Evolutionary conservation across 2,888 invertebrate genomes (phyloP).

Genomic region (Pocota personata): DNA sequence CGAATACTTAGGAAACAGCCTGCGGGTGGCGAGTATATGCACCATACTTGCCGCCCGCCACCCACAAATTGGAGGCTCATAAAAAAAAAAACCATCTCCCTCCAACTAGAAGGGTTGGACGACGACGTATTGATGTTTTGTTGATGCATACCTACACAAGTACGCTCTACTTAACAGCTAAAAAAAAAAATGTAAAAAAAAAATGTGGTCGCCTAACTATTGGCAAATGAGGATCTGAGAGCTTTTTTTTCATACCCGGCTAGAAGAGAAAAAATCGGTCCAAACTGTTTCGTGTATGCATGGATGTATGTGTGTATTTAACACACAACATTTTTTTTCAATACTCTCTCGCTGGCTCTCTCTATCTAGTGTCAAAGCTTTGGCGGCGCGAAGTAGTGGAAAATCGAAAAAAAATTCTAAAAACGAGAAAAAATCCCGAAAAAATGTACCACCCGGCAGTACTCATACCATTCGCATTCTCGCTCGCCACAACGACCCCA

Average conservation of each 20-base stretch:
- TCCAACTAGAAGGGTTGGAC: constrained; percentile 70
- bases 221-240: constrained; percentile 74
- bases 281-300: constrained; percentile 43
- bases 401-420: constrained; percentile 61
- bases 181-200: constrained; percentile 45
- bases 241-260: constrained; percentile 67
- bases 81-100: constrained; percentile 7
- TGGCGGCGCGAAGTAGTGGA: constrained; percentile 67
- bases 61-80: constrained; percentile 48
- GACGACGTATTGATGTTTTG: constrained; percentile 73
- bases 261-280: constrained; percentile 70
- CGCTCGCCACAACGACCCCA: constrained; percentile 19
- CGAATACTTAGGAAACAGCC: constrained; percentile 71
- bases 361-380: constrained; percentile 68
- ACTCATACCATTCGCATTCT: background rate
- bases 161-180: constrained; percentile 66
- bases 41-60: constrained; percentile 39
- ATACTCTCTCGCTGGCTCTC: constrained; percentile 60
- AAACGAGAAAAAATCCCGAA: constrained; percentile 68
- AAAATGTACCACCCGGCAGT: constrained; percentile 47
- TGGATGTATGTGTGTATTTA: constrained; percentile 56
- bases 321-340: constrained; percentile 58
- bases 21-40: too few species aligned
- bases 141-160: constrained; percentile 73
- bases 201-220: constrained; percentile 73